A percentile compares a stretch with the other conserved stretches of the same genome.
These are phyloP conservation scores for Tragelaphus eurycerus DNA, from an alignment of 2,797 vertebrate species.

Conservation along the genomic window DNA sequence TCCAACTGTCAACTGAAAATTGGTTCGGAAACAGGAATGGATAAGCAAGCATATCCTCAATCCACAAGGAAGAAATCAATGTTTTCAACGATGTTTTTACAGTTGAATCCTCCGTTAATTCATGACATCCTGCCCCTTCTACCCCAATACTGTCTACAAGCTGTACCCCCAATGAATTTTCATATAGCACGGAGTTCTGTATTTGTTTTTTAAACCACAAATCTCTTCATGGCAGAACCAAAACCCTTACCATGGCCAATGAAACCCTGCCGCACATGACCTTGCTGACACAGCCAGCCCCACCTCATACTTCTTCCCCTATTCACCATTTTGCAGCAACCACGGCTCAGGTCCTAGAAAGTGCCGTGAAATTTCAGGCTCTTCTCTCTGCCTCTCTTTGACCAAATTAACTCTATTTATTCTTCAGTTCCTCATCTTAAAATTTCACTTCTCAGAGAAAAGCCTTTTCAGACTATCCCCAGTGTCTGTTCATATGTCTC, in stretches of 20 bases:
- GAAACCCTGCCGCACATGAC: background rate
- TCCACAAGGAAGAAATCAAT: background rate
- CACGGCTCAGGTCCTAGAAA: background rate
- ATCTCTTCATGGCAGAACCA: background rate
- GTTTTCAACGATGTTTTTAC: background rate
- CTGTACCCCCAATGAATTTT: background rate
- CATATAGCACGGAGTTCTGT: background rate
- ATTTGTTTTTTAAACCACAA: background rate
- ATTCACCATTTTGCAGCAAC: background rate
- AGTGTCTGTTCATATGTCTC: background rate
- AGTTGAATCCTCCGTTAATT: background rate
- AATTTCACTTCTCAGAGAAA: background rate
- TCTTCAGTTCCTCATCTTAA: background rate
- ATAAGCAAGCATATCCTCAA: background rate
- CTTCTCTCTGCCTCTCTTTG: background rate
- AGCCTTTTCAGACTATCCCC: background rate
- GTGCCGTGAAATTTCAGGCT: background rate
- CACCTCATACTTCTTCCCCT: background rate
- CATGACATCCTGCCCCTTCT: background rate
- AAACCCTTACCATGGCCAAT: background rate
- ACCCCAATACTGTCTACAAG: background rate
- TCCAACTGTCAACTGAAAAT: background rate
- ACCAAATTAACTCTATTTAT: background rate
- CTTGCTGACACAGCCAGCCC: background rate
- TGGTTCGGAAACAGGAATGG: slow-evolving; percentile 4